These are phyloP conservation scores for Rutilus rutilus DNA, from an alignment of 2,113 vertebrate genomes.

Conservation along the genomic window DNA sequence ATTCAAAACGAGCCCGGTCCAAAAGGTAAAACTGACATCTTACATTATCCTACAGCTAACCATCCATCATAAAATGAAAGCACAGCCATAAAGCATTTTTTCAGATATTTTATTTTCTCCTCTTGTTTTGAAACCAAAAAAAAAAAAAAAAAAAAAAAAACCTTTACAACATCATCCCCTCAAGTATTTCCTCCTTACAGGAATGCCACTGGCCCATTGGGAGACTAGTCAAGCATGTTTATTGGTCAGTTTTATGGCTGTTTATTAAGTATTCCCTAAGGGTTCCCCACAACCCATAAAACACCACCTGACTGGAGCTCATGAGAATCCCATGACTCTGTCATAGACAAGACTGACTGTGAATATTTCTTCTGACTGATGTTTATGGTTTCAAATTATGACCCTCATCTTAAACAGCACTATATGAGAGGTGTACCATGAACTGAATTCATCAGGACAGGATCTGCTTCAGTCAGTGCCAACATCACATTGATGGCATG, in stretches of 20 bases:
- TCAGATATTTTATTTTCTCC: not conserved
- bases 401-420: slow-evolving; percentile 7
- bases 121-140: not conserved
- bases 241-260: slow-evolving; percentile 47
- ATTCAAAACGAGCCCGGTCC: not conserved
- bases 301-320: not conserved
- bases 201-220: slow-evolving; percentile 2
- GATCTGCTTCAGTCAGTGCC: slow-evolving; percentile 26
- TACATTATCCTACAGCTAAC: slow-evolving; percentile 22
- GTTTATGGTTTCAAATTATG: slow-evolving; percentile 8
- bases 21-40: slow-evolving; percentile 14
- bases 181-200: slow-evolving; percentile 20
- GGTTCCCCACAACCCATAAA: slow-evolving; percentile 2
- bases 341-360: slow-evolving; percentile 20
- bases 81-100: slow-evolving; percentile 5
- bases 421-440: not conserved
- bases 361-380: slow-evolving; percentile 23
- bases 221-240: slow-evolving; percentile 28
- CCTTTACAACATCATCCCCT: not conserved
- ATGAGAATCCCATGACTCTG: not conserved
- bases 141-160: not conserved
- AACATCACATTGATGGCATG: slow-evolving; percentile 56
- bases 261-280: slow-evolving; percentile 36
- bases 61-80: slow-evolving; percentile 37
- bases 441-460: slow-evolving; percentile 14